Evolutionary conservation across 2,797 vertebrate genomes (phyloP), one percentile per base, ranked within the genome.

Genomic region (Harpagifer antarcticus): DNA sequence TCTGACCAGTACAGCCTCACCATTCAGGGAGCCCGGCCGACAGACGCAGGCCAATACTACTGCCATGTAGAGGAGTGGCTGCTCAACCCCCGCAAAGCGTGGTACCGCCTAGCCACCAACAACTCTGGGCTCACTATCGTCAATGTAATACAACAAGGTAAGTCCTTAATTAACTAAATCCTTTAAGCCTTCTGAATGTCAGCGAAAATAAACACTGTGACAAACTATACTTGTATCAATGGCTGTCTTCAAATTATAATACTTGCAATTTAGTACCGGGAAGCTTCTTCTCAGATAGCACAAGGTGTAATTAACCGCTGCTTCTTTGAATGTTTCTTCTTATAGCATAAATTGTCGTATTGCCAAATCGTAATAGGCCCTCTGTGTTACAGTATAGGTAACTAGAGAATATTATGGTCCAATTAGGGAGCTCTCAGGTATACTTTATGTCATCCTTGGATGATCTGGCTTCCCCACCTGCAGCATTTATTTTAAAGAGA

Each of bases 41-140:
- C 82, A 0, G 98, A 99, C 67, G 91, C 96, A 0, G 98, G 98
- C 2, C 96, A 96, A 66, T 99, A 99, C 91, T 97, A 96, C 2
- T 99, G 98, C 80, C 96, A 74, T 0, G 97, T 99, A 16, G 97
- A 98, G 90, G 98, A 99, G 86, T 99, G 98, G 98, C 93, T 99
- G 33, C 95, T 95, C 0, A 96, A 96, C 84, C 97, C 98, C 0
- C 95, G 95, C 0, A 97, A 96, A 0, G 85, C 94, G 0, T 99
- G 98, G 98, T 99, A 99, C 88, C 96, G 94, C 42, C 94, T 99
- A 75, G 95, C 97, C 0, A 96, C 97, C 83, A 98, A 97, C 84
- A 96, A 98, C 75, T 98, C 98, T 0, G 96, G 96, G 6, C 92
- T 91, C 17, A 96, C 97, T 0, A 86, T 95, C 0, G 93, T 99